Base-by-base conservation (phyloP, 92 coral and sea anemone species). In the Siderastrea radians region DNA sequence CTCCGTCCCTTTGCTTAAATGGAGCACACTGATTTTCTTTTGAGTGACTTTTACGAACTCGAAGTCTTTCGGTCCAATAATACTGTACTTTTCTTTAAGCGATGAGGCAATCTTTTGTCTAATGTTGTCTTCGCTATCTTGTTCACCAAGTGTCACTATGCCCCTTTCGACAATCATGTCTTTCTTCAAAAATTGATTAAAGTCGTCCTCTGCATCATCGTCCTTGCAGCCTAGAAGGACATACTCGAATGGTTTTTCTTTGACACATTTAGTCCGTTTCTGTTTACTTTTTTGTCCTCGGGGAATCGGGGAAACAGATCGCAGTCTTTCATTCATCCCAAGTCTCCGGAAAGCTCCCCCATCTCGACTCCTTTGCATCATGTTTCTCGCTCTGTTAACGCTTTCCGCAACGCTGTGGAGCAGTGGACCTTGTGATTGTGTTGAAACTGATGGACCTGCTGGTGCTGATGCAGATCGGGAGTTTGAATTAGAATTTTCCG, bases 31-130 rank as follows among this genome's bases (percentile, higher is more conserved):
- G 38, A 93, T 89, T 61, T 85, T 92, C 72, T 93, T 90, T 72
- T 86, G 96, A 26, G 91, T 78, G 38, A 82, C 91, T 65, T 93
- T 90, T 5, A 93, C 93, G 54, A 90, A 93, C 72, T 90, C 93
- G 68, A 93, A 93, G 45, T 90, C 87, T 62, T 70, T 48, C 72
- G 49, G 46, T 15, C 87, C 84, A 49, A 93, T 59, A 55, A 90
- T 72, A 62, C 74, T 78, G 57, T 90, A 90, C 53, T 86, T 83
- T 47, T 61, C 67, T 61, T 61, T 61, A 4, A 0, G 12, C 14
- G 67, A 61, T 7, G 67, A 61, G 7, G 13, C 14, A 43, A 44
- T 26, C 38, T 26, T 26, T 26, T 26, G 0, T 26, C 38, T 26
- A 26, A 26, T 26, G 38, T 26, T 26, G 38, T 26, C 38, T 26